Conservation (phyloP, 1,140 invertebrate genomes). For the Cydia amplana region DNA sequence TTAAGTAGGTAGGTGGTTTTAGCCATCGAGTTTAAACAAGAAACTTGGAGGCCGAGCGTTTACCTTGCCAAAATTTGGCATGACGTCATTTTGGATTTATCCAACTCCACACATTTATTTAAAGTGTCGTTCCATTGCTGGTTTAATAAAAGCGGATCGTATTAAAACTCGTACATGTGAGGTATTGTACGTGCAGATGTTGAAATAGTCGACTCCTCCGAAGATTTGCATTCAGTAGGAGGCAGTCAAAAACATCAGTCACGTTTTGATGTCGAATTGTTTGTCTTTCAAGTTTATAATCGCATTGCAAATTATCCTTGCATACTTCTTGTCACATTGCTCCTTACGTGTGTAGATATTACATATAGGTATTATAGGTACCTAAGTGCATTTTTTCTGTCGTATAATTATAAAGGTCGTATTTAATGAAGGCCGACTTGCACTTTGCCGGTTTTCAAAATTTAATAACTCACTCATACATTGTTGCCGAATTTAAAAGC, state of each 20-base stretch:
- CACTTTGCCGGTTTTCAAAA: not conserved
- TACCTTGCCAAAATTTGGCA: constrained; percentile 68
- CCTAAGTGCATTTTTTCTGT: too few relatives aligned
- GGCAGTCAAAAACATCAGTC: constrained; percentile 51
- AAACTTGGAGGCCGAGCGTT: constrained; percentile 62
- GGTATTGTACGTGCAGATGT: not conserved
- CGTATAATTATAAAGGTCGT: too few relatives aligned
- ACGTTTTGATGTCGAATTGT: constrained; percentile 41
- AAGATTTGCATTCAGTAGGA: constrained; percentile 46
- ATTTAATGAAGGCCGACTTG: too few relatives aligned
- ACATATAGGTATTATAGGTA: too few relatives aligned
- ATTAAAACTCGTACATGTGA: too few relatives aligned
- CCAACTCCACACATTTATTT: not conserved
- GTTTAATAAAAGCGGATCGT: not conserved
- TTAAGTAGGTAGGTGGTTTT: constrained; percentile 47
- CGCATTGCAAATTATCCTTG: not conserved
- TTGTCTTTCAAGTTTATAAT: not conserved
- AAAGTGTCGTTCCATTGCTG: not conserved
- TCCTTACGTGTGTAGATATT: too few relatives aligned
- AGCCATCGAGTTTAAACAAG: constrained; percentile 41
- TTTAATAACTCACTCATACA: not conserved
- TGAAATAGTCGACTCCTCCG: not conserved
- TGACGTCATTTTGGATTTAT: constrained; percentile 55
- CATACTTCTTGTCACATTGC: too few relatives aligned
- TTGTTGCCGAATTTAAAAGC: not conserved